Evolutionary conservation across 2,888 invertebrate genomes (phyloP).

Genomic region (Xylota segnis): DNA sequence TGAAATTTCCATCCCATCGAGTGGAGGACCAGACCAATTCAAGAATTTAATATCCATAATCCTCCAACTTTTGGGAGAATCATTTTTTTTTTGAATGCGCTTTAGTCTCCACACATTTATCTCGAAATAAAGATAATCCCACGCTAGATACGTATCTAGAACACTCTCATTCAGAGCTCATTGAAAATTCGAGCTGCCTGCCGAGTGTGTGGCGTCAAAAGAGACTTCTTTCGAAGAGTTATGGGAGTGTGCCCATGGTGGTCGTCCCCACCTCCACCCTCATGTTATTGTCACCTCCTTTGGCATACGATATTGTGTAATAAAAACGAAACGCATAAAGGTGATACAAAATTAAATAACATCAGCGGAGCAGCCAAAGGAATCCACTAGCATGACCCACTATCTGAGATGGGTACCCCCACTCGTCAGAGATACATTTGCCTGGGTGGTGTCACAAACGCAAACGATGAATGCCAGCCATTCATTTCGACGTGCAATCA

Average conservation of each 20-base stretch:
- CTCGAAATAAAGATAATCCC: constrained; percentile 70
- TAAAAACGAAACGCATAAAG: constrained; percentile 55
- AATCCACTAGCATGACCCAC: constrained; percentile 54
- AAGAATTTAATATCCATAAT: constrained; percentile 57
- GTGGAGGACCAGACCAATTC: constrained; percentile 8
- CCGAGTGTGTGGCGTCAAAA: constrained; percentile 52
- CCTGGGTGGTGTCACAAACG: constrained; percentile 68
- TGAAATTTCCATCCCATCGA: constrained; percentile 44
- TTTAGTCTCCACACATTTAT: constrained; percentile 23
- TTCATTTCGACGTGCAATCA: constrained; percentile 59
- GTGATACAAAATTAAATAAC: constrained; percentile 57
- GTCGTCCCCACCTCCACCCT: constrained; percentile 25
- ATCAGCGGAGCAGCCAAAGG: constrained; percentile 13
- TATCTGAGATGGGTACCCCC: constrained; percentile 40
- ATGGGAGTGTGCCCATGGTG: constrained; percentile 60
- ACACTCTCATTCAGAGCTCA: constrained; percentile 39
- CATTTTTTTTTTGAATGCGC: constrained; percentile 10
- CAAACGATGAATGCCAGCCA: constrained; percentile 63
- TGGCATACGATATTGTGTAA: constrained; percentile 48
- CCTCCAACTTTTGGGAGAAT: constrained; percentile 42
- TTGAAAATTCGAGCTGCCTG: constrained; percentile 48
- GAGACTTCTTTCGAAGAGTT: constrained; percentile 40
- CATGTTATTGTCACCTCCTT: constrained; percentile 8
- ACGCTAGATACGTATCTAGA: constrained; percentile 70
- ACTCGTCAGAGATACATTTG: constrained; percentile 22